Conservation (phyloP, 1,140 invertebrate species). For the Drosophila aff. region DNA sequence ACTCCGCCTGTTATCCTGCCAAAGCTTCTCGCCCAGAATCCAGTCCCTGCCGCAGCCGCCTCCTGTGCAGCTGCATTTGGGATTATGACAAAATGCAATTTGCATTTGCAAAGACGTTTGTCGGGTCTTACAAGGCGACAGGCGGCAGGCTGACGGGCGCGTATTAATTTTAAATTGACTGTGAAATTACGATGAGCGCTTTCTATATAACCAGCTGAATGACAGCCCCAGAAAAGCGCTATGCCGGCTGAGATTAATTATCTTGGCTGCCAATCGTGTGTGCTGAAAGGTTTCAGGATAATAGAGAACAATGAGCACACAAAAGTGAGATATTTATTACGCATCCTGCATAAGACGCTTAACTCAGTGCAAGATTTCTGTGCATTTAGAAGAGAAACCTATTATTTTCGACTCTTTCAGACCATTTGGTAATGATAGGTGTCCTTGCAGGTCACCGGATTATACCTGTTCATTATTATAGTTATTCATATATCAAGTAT, state of each 20-base stretch:
- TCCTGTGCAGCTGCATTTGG: slow-evolving; percentile 61
- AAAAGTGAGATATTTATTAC: slow-evolving; percentile 11
- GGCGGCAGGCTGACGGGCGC: slow-evolving; percentile 54
- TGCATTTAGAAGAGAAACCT: background rate
- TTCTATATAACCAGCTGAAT: slow-evolving; percentile 36
- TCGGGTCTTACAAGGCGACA: slow-evolving; percentile 44
- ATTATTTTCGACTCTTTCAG: background rate
- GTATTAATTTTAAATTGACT: slow-evolving; percentile 84
- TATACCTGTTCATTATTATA: background rate
- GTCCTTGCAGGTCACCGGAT: background rate
- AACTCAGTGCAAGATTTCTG: too few relatives aligned
- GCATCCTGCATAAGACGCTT: background rate
- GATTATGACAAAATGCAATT: slow-evolving; percentile 83
- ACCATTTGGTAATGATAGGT: too few relatives aligned
- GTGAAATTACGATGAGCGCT: slow-evolving; percentile 73
- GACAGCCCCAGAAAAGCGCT: slow-evolving; percentile 1
- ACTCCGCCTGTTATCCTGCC: slow-evolving; percentile 52
- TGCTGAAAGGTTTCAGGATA: background rate
- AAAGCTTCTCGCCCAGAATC: slow-evolving; percentile 32
- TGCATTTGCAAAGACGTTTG: slow-evolving; percentile 77
- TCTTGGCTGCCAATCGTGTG: background rate
- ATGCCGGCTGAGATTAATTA: slow-evolving; percentile 25
- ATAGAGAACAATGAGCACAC: slow-evolving; percentile 15
- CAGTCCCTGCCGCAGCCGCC: slow-evolving; percentile 2
- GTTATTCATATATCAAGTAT: slow-evolving; percentile 4